Conservation (phyloP, 2,113 vertebrate genomes). For the Saimiri boliviensis region DNA sequence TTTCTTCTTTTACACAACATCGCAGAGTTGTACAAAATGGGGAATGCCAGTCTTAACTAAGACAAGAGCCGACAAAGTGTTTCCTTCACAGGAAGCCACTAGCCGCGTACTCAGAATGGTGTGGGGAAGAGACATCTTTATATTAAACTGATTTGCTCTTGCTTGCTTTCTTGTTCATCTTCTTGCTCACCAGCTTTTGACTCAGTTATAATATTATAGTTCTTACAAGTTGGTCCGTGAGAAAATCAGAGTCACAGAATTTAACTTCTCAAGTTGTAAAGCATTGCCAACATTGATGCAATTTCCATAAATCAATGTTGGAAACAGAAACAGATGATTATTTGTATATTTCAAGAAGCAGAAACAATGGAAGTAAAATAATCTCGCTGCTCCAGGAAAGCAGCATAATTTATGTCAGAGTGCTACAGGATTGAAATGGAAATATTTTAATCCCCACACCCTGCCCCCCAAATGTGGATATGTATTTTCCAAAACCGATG, state of each 20-base stretch:
- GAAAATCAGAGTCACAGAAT: background rate
- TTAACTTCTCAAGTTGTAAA: background rate
- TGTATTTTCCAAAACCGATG: background rate
- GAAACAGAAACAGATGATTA: background rate
- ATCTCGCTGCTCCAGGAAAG: background rate
- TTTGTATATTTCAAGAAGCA: conserved; percentile 25
- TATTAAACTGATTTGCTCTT: background rate
- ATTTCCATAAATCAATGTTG: background rate
- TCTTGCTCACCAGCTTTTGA: background rate
- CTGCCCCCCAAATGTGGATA: background rate
- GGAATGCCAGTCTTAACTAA: conserved; percentile 83
- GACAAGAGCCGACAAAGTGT: conserved; percentile 77
- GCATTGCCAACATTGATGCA: background rate
- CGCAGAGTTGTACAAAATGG: background rate
- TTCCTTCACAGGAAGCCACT: conserved; percentile 85
- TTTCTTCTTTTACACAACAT: conserved; percentile 56
- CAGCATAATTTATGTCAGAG: background rate
- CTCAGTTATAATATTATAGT: background rate
- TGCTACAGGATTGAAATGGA: background rate
- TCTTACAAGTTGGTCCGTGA: background rate
- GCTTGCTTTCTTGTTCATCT: background rate
- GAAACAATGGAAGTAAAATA: background rate
- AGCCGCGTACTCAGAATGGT: conserved; percentile 69
- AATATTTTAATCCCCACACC: background rate
- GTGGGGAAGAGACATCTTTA: background rate